These are phyloP conservation scores for Danionella dracula DNA, from an alignment of 2,797 vertebrate genomes.

Conservation along the genomic window DNA sequence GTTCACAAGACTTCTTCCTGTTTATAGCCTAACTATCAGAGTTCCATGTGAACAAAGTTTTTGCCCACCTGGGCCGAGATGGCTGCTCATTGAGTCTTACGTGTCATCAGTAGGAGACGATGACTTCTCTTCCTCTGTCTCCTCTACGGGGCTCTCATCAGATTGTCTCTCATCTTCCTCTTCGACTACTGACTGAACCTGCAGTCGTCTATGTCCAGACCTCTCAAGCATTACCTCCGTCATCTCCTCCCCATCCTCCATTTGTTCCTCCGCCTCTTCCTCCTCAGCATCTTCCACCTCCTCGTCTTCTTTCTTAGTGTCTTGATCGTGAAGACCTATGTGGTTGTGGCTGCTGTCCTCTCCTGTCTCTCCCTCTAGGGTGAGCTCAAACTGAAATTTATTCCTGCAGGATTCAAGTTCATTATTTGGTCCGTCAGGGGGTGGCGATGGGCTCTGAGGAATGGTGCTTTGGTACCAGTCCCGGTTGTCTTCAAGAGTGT, in stretches of 20 bases:
- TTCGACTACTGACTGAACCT: conserved; percentile 57
- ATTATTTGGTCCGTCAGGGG: conserved; percentile 68
- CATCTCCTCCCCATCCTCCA: conserved; percentile 51
- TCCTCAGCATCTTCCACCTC: conserved; percentile 33
- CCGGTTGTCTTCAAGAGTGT: conserved; percentile 88
- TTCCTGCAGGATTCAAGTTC: conserved; percentile 70
- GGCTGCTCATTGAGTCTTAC: conserved; percentile 50
- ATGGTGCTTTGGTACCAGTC: conserved; percentile 93
- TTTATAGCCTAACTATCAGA: conserved; percentile 70
- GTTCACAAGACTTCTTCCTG: conserved; percentile 71
- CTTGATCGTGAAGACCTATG: conserved; percentile 52
- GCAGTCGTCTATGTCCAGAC: conserved; percentile 55
- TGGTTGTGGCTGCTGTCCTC: conserved; percentile 58
- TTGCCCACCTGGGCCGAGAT: conserved; percentile 47
- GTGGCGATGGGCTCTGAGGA: conserved; percentile 84
- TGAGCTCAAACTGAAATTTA: conserved; percentile 86
- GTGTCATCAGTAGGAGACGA: conserved; percentile 75
- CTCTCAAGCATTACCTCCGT: conserved; percentile 60
- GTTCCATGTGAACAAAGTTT: conserved; percentile 46
- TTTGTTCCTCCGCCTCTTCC: conserved; percentile 46
- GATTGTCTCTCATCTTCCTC: conserved; percentile 70
- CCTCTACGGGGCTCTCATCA: conserved; percentile 74
- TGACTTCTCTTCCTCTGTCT: conserved; percentile 65
- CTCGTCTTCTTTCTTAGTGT: conserved; percentile 44
- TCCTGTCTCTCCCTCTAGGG: conserved; percentile 63